A percentile compares a stretch with the other conserved stretches of the same genome.
These are phyloP conservation scores for Callopanchax toddi DNA, from an alignment of 2,113 vertebrate species.

Conservation along the genomic window DNA sequence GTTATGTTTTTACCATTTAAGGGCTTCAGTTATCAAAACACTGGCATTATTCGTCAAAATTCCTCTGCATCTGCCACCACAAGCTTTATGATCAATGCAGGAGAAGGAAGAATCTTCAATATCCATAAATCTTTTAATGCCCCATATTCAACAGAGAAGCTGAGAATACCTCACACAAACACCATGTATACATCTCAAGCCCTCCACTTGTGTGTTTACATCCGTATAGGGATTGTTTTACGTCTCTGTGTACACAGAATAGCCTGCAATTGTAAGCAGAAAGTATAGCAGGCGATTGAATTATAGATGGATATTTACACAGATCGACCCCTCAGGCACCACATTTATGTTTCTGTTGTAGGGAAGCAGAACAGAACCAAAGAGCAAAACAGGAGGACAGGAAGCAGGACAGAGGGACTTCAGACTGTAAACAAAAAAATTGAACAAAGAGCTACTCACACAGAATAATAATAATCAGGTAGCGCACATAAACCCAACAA, in stretches of 20 bases:
- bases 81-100: no score
- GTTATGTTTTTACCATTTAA: no score
- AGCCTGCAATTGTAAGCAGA: constrained; percentile 34
- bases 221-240: constrained; percentile 16
- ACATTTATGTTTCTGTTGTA: constrained; percentile 40
- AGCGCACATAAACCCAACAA: background rate
- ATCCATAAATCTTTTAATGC: no score
- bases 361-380: constrained; percentile 24
- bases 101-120: no score
- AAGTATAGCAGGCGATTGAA: constrained; percentile 45
- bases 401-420: constrained; percentile 1
- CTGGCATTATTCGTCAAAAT: no score
- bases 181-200: background rate
- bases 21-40: no score
- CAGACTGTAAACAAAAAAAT: constrained; percentile 17
- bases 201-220: constrained; percentile 9
- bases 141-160: no score
- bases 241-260: constrained; percentile 40
- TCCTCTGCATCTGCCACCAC: no score
- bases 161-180: no score
- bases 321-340: constrained; percentile 32
- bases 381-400: constrained; percentile 18
- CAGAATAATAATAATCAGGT: constrained; percentile 20
- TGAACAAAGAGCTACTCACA: background rate
- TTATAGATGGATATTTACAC: constrained; percentile 67